Percentiles rank a stretch among this genome's conserved stretches.
These are phyloP conservation scores for Ceratitis capitata DNA, from an alignment of 1,140 invertebrate genomes.

Conservation along the genomic window DNA sequence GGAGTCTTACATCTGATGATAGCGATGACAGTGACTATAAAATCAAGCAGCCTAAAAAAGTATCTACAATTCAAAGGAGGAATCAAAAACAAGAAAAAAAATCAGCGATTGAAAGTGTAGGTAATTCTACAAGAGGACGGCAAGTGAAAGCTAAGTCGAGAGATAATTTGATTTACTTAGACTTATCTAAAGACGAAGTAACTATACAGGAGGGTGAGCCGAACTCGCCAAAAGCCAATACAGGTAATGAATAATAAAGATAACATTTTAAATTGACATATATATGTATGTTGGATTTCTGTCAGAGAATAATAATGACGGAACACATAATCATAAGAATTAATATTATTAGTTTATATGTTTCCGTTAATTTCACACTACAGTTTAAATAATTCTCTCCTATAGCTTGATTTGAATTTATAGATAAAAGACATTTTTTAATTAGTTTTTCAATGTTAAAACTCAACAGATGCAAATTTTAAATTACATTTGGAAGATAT, in stretches of 20 bases:
- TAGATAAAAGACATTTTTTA: too few species aligned
- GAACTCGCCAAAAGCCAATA: conserved; percentile 45
- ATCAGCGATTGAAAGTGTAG: not conserved
- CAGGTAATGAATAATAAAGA: too few species aligned
- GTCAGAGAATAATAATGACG: too few species aligned
- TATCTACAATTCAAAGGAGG: not conserved
- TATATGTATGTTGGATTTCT: too few species aligned
- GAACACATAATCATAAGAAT: not conserved
- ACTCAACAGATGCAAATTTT: conserved; percentile 37
- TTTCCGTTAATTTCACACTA: not conserved
- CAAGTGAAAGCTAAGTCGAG: not conserved
- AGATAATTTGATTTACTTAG: conserved; percentile 53
- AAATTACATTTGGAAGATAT: conserved; percentile 52
- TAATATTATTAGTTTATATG: not conserved
- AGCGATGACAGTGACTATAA: conserved; percentile 35
- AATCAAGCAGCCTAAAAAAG: not conserved
- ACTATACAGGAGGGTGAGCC: conserved; percentile 46
- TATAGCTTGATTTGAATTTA: too few species aligned
- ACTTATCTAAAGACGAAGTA: conserved; percentile 55
- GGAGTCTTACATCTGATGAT: not conserved
- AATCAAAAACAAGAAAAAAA: not conserved
- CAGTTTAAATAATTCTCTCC: too few species aligned
- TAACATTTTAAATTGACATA: too few species aligned
- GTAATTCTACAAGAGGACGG: not conserved
- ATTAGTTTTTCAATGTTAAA: too few species aligned